These are phyloP conservation scores for Talpa occidentalis DNA, from an alignment of 2,113 vertebrate species.

Conservation along the genomic window DNA sequence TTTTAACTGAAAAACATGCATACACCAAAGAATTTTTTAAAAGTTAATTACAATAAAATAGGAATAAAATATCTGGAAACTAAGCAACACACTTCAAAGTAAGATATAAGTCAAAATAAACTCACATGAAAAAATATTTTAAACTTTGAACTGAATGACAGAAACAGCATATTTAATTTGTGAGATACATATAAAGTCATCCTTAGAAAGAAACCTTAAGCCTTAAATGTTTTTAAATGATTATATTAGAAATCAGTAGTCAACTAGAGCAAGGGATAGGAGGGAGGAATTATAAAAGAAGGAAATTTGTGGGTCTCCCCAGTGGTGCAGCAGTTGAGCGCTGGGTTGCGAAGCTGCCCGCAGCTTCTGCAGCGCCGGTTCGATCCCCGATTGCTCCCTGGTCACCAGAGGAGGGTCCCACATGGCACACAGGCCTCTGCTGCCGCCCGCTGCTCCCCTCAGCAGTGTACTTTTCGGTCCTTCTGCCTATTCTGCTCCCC, in stretches of 20 bases:
- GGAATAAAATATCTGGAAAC: neutral
- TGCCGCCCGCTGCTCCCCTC: no score
- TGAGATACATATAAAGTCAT: neutral
- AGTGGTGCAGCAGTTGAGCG: no score
- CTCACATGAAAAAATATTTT: neutral
- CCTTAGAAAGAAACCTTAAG: neutral
- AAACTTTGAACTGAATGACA: neutral
- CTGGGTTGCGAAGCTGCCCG: no score
- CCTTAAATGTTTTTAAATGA: neutral
- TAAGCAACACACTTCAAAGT: neutral
- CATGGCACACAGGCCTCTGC: no score
- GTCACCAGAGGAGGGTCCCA: no score
- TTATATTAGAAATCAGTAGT: neutral
- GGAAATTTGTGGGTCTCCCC: no score
- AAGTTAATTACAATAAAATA: neutral
- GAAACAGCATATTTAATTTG: neutral
- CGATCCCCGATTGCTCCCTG: no score
- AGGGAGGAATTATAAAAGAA: neutral
- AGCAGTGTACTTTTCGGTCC: no score
- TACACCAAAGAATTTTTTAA: neutral
- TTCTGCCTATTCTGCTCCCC: no score
- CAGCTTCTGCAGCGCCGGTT: no score
- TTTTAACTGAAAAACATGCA: neutral
- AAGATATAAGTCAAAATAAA: neutral
- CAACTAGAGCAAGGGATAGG: neutral